Base-by-base conservation (phyloP, 2,113 vertebrate species). In the Notarius lentiginosus region DNA sequence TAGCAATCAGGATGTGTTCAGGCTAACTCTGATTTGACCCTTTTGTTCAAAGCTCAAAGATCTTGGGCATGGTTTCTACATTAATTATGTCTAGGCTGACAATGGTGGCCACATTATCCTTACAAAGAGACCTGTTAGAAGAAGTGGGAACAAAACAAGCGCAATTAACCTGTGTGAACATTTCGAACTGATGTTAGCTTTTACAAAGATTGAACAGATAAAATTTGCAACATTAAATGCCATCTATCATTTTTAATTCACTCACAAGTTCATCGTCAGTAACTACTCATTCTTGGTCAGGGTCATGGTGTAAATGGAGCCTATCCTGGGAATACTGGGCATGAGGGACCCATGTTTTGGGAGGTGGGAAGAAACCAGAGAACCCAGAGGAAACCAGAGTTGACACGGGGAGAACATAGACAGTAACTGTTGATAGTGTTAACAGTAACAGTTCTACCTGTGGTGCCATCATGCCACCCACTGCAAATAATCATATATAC, bases 1-100 rank as follows among this genome's bases (percentile, higher is more conserved):
- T 68, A 84, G 66, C 41, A 75, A 60, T 70, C 17, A 70, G 82
- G 30, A 58, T 58, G 60, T 70, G 30, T 68, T 84, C 24, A 72
- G 15, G 1, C 1, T 58, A 58, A 75, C 72, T 49, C 41, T 5
- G 47, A 51, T 51, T 75, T 75, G 72, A 47, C 15, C 15, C 53
- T 56, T 7, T 9, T 58, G 27, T 58, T 79, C 55, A 18, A 58
- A 55, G 27, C n/a, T 34, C 4, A 14, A 55, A 8, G 24, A 30
- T 27, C 17, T 49, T 79, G n/a, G 56, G 6, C 53, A 79, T 53
- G n/a, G 14, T 30, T 15, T 30, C n/a, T 17, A 79, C 76, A 18
- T 79, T 79, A 30, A 56, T 15, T 79, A 53, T 56, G 76, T 79
- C 56, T 79, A 27, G n/a, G 17, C n/a, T 7, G 17, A 30, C 56